Evolutionary conservation across 2,797 vertebrate species (phyloP).

Genomic region (Crenichthys baileyi): DNA sequence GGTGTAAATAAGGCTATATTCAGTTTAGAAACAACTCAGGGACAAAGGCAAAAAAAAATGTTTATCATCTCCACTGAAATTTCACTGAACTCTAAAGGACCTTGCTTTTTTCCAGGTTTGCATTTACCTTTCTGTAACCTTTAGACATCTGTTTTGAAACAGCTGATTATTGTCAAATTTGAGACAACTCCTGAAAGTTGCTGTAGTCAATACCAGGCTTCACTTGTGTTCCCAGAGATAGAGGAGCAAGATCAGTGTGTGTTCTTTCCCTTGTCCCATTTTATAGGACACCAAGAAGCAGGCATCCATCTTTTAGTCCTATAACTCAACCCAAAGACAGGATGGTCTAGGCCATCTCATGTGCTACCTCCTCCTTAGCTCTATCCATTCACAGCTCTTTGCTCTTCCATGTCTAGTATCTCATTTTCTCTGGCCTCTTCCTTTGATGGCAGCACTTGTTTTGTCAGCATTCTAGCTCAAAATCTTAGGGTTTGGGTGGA

Average conservation of each 20-base stretch:
- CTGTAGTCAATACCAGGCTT: slow-evolving; percentile 36
- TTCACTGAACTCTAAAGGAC: slow-evolving; percentile 54
- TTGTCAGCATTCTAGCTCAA: slow-evolving; percentile 20
- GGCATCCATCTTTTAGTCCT: slow-evolving; percentile 40
- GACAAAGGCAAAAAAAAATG: slow-evolving; percentile 42
- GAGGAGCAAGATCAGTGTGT: slow-evolving; percentile 24
- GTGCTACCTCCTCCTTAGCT: slow-evolving; percentile 18
- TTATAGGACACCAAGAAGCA: slow-evolving; percentile 56
- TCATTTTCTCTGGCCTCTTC: slow-evolving; percentile 12
- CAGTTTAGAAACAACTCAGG: slow-evolving; percentile 38
- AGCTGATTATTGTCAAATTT: slow-evolving; percentile 48
- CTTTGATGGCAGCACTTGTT: slow-evolving; percentile 9
- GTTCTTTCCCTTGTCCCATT: slow-evolving; percentile 39
- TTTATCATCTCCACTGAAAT: slow-evolving; percentile 29
- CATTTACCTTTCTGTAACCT: slow-evolving; percentile 47
- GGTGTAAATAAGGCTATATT: slow-evolving; percentile 52
- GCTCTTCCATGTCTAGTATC: slow-evolving; percentile 27
- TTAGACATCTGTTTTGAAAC: slow-evolving; percentile 50
- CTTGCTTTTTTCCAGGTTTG: slow-evolving; percentile 34
- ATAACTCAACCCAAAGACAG: slow-evolving; percentile 37
- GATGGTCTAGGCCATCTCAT: slow-evolving; percentile 21
- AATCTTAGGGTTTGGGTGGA: slow-evolving; percentile 18
- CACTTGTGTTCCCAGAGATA: slow-evolving; percentile 22
- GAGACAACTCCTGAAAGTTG: slow-evolving; percentile 33
- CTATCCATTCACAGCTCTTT: slow-evolving; percentile 37